Evolutionary conservation across 2,888 invertebrate genomes (phyloP).

Genomic region (Nemoura dubitans): DNA sequence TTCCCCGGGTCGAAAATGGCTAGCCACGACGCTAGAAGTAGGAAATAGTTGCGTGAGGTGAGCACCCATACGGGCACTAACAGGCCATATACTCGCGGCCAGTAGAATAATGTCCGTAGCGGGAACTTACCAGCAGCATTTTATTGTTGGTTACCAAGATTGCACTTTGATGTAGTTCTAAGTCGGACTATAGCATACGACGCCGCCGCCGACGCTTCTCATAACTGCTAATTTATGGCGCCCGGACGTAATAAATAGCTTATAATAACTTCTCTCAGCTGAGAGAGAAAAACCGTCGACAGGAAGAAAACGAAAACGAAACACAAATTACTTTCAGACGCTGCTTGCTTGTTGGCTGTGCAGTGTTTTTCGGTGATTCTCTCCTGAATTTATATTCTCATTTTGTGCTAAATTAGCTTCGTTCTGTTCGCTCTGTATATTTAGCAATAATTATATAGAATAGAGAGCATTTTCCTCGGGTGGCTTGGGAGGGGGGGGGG

Average conservation of each 20-base stretch:
- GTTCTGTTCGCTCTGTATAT: constrained; percentile 37
- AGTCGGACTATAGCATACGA: not conserved
- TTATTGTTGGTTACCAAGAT: not conserved
- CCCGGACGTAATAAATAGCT: constrained; percentile 31
- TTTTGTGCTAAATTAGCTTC: constrained; percentile 38
- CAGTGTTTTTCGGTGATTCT: not conserved
- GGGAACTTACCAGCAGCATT: not conserved
- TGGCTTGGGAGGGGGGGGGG: constrained; percentile 9
- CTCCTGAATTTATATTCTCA: constrained; percentile 31
- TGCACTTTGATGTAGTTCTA: not conserved
- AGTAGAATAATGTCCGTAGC: too few relatives aligned
- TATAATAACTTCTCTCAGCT: constrained; percentile 33
- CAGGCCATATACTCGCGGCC: too few relatives aligned
- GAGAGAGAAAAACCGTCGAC: constrained; percentile 17
- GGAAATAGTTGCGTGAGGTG: not conserved
- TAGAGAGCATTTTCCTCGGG: constrained; percentile 9
- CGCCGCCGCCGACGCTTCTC: constrained; percentile 16
- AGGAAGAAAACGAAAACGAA: constrained; percentile 25
- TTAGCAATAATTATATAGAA: constrained; percentile 39
- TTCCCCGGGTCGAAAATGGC: not conserved
- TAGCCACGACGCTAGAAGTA: not conserved
- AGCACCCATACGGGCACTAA: too few relatives aligned
- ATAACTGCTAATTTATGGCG: constrained; percentile 3
- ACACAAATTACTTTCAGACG: constrained; percentile 36
- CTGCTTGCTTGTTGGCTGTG: not conserved